Conservation (phyloP, 2,888 invertebrate species). For the Crocallis elinguaria region DNA sequence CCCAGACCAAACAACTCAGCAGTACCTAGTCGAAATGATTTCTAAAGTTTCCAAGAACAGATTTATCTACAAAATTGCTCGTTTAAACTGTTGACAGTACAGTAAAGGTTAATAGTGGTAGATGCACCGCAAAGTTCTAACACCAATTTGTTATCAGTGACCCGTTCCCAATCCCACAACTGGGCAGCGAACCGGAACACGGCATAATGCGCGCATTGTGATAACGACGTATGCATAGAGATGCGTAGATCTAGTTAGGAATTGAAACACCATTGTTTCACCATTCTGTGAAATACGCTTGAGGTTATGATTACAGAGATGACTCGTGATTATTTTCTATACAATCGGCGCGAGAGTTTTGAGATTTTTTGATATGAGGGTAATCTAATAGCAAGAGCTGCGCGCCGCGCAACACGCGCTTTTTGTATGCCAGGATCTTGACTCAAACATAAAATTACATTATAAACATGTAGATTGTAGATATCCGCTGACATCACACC, state of each 20-base stretch:
- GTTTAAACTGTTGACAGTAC: not conserved
- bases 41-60: too few relatives aligned
- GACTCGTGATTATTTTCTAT: too few relatives aligned
- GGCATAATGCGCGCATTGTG: conserved; percentile 44
- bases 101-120: not conserved
- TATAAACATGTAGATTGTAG: not conserved
- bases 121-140: conserved; percentile 3
- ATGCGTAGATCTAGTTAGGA: not conserved
- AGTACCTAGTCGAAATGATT: too few relatives aligned
- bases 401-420: too few relatives aligned
- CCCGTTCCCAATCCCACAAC: conserved; percentile 24
- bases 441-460: not conserved
- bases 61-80: not conserved
- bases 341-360: too few relatives aligned
- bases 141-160: conserved; percentile 21
- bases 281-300: not conserved
- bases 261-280: not conserved
- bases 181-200: conserved; percentile 41
- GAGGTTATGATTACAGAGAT: too few relatives aligned
- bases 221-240: conserved; percentile 38
- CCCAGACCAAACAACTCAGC: too few relatives aligned
- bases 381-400: too few relatives aligned
- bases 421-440: too few relatives aligned
- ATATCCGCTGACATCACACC: not conserved
- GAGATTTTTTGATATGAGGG: too few relatives aligned